Conservation (phyloP, 2,888 invertebrate genomes). For the Drosophila siamana region DNA sequence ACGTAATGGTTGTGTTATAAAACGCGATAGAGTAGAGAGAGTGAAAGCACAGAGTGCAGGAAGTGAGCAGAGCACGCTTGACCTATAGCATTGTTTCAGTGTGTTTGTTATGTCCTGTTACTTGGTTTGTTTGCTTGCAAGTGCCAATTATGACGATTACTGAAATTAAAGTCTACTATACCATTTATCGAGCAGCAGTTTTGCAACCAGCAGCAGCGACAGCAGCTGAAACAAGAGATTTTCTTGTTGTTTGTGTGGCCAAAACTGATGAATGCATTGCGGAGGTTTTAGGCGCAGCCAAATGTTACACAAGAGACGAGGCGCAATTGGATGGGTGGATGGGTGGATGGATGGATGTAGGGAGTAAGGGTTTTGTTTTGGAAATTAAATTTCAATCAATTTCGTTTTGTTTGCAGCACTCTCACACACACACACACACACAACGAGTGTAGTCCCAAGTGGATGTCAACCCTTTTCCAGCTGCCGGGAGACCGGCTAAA, state of each 20-base stretch:
- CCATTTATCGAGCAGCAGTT: constrained; percentile 2
- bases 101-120: neutral
- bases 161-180: constrained; percentile 55
- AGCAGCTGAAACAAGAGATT: neutral
- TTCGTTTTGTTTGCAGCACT: constrained; percentile 47
- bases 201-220: neutral
- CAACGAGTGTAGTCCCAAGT: constrained; percentile 60
- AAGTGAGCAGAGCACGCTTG: constrained; percentile 29
- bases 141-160: constrained; percentile 72
- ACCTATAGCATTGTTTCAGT: constrained; percentile 13
- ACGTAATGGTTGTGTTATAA: constrained; percentile 32
- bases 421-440: constrained; percentile 8
- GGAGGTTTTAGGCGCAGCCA: constrained; percentile 38
- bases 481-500: constrained; percentile 50
- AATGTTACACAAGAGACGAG: constrained; percentile 72
- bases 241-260: neutral
- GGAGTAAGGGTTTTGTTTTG: constrained; percentile 41
- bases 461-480: constrained; percentile 75
- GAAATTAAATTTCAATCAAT: constrained; percentile 80
- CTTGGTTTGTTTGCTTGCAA: constrained; percentile 43
- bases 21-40: constrained; percentile 4
- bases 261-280: constrained; percentile 50
- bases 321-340: neutral
- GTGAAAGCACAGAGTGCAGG: neutral
- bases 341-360: neutral